Base-by-base conservation (phyloP, 2,113 vertebrate genomes). In the Anas platyrhynchos region DNA sequence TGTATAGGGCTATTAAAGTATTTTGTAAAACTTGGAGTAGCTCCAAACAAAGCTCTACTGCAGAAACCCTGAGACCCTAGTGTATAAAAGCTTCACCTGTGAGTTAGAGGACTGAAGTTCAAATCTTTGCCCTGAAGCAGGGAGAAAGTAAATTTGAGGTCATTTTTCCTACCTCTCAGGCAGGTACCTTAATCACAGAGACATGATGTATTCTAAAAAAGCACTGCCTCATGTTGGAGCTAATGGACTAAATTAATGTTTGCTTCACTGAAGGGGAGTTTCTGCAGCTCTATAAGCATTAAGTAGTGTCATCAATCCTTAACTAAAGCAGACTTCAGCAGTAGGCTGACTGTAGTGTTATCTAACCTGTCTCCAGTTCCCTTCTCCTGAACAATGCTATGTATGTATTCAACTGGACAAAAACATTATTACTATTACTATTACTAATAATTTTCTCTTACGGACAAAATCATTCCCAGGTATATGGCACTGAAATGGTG, bases 211-310 rank as follows among this genome's bases (percentile, higher is more conserved):
- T 84, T 93, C 65, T 67, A 75, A 81, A 56, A 77, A 91, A 93
- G 9, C 43, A 72, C 46, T 78, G 73, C 61, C 26, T 93, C 38
- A 34, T 52, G 5, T 56, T 88, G 38, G 22, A 81, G 56, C 34
- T 90, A 90, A 91, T 86, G 76, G 68, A 89, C 20, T 86, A 88
- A 91, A 93, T 86, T 88, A 67, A 90, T 78, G 56, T 59, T 96
- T 94, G 52, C 80, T 79, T 88, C 84, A 86, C 41, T 85, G 90
- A 96, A 74, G 16, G 16, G 56, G 62, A 83, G 62, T 86, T 88
- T 94, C 44, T 86, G 63, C 21, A 86, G 68, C 43, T 83, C 73
- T 29, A 41, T 68, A 67, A 83, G 29, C 71, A 72, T 72, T 86
- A 93, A 88, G 48, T 38, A 78, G 29, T 48, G 41, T 41, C 79